A percentile compares a stretch with the other conserved stretches of the same genome.
Conservation (phyloP, 2,797 vertebrate genomes). For the Clarias fuscus region DNA sequence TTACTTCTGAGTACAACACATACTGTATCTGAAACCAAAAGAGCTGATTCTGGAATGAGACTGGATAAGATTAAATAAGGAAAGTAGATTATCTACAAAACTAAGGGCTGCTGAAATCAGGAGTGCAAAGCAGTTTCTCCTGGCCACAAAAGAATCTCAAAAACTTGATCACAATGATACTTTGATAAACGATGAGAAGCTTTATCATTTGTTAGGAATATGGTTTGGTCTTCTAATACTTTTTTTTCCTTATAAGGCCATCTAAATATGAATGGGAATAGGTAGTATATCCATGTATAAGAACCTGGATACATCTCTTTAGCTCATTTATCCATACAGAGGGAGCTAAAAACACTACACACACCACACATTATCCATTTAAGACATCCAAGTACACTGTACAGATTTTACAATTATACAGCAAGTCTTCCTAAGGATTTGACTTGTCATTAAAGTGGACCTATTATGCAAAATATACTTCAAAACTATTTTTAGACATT, state of each 20-base stretch:
- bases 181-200: too few species aligned
- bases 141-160: neutral
- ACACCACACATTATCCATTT: too few species aligned
- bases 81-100: constrained; percentile 18
- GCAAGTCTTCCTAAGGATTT: neutral
- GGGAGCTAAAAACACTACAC: neutral
- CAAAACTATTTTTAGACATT: too few species aligned
- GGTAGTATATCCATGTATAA: neutral
- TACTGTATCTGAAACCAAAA: neutral
- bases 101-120: neutral
- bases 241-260: neutral
- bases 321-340: neutral
- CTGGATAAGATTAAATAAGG: constrained; percentile 7
- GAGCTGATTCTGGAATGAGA: neutral
- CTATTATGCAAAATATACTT: too few species aligned
- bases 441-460: neutral
- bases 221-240: neutral
- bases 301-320: neutral
- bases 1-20: neutral
- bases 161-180: neutral
- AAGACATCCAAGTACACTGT: neutral
- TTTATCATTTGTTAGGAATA: neutral
- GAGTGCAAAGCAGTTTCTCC: neutral
- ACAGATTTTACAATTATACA: neutral
- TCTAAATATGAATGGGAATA: neutral